Conservation (phyloP, 1,140 invertebrate species). For the Trichonephila clavata region DNA sequence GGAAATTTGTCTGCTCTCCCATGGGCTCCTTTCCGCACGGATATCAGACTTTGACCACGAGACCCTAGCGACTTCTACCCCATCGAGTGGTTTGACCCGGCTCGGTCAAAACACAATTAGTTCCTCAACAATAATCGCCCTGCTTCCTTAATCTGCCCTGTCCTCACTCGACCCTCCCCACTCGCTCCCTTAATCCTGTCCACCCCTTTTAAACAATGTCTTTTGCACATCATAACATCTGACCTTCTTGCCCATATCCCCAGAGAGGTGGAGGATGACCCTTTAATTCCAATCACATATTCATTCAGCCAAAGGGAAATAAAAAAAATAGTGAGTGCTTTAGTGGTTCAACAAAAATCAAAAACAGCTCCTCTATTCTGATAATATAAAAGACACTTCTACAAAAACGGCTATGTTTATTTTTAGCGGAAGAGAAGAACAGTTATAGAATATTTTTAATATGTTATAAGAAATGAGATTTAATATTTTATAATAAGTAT, state of each 20-base stretch:
- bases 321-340: no score
- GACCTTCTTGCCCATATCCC: neutral
- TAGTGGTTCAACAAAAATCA: no score
- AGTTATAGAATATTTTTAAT: no score
- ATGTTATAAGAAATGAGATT: no score
- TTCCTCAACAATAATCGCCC: slow-evolving; percentile 69
- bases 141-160: slow-evolving; percentile 16
- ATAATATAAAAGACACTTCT: no score
- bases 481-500: no score
- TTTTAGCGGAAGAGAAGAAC: no score
- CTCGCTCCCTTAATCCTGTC: neutral
- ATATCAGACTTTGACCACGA: slow-evolving; percentile 74
- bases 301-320: neutral
- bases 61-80: slow-evolving; percentile 69
- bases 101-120: slow-evolving; percentile 75
- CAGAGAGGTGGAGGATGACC: neutral
- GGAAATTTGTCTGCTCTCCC: slow-evolving; percentile 75
- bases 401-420: no score
- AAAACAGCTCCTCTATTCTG: no score
- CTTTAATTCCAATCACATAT: slow-evolving; percentile 15
- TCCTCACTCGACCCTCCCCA: neutral
- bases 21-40: slow-evolving; percentile 74
- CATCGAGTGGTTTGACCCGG: slow-evolving; percentile 71
- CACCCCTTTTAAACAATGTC: slow-evolving; percentile 36
- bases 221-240: slow-evolving; percentile 35